Evolutionary conservation across 2,888 invertebrate species (phyloP), one percentile per base, ranked within the genome.

Genomic region (Melieria crassipennis): DNA sequence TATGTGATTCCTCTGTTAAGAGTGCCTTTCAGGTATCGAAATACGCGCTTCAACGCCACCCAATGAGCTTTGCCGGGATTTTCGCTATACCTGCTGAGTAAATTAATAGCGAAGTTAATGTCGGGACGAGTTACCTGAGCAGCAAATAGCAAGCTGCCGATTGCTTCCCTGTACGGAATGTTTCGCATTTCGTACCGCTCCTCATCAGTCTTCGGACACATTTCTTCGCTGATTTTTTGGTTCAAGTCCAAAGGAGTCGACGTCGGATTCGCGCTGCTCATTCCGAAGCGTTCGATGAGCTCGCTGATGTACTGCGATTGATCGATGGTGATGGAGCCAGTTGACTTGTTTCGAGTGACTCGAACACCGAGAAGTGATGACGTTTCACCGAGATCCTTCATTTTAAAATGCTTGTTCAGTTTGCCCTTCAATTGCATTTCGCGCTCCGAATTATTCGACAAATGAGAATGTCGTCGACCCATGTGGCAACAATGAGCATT

Each of bases 51-150:
- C 7, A 71, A 1, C n/a, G 52, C 63, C 3, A 56, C 50, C 71
- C 74, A 72, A 42, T 72, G 66, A 42, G 65, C 62, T 66, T 72
- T 63, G n/a, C 65, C 71, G 16, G 72, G 72, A 13, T 72, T 69
- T 65, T 65, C 50, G 45, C 50, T 71, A 42, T 62, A 57, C 55
- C 56, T 68, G 55, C 60, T 66, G 42, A 69, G 66, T 50, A 60
- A 47, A 65, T 69, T 69, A 11, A 71, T 43, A 4, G 58, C 65
- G 55, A 48, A 65, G 50, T 65, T 42, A 66, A 69, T 69, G 30
- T 69, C 56, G 7, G 69, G 69, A 10, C 56, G 62, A 62, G 69
- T 61, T 70, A 65, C 42, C 52, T 70, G 70, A 5, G 55, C 64
- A 57, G 69, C 69, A 56, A 55, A 64, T 58, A 57, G 48, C 50